Percentiles rank a stretch among this genome's conserved stretches.
These are phyloP conservation scores for Momotus momota DNA, from an alignment of 2,797 vertebrate genomes.

Conservation along the genomic window DNA sequence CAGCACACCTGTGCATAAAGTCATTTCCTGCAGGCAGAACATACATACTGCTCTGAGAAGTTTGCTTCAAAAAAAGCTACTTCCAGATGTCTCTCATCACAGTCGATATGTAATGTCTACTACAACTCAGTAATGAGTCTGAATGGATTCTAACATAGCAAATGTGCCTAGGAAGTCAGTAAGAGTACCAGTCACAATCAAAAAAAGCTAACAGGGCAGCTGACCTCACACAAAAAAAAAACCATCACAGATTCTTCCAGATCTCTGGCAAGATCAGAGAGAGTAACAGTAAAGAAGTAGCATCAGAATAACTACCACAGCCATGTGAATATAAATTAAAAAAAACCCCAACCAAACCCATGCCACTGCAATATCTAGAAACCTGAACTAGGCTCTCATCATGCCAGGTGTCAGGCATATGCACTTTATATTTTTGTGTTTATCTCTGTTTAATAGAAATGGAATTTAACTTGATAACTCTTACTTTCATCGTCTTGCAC, in stretches of 20 bases:
- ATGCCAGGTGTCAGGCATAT: not conserved
- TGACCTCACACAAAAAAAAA: not conserved
- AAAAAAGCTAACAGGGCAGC: not conserved
- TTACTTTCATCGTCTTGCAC: conserved; percentile 78
- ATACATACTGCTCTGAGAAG: not conserved
- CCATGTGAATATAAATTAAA: not conserved
- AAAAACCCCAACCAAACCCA: not conserved
- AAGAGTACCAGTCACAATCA: not conserved
- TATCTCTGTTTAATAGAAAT: not conserved
- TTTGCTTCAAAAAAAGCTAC: not conserved
- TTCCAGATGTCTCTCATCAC: not conserved
- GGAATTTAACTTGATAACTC: not conserved
- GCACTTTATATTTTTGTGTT: not conserved
- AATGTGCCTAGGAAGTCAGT: not conserved
- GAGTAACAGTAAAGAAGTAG: not conserved
- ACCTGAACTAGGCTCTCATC: not conserved
- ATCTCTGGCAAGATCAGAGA: not conserved
- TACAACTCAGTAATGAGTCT: not conserved
- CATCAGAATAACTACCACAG: not conserved
- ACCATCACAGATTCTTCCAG: not conserved
- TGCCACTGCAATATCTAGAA: not conserved
- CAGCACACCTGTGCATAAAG: not conserved
- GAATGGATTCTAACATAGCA: not conserved
- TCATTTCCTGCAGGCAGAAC: not conserved
- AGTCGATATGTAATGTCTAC: not conserved